Conservation (phyloP, 2,797 vertebrate genomes). For the Australoheros facetus region DNA sequence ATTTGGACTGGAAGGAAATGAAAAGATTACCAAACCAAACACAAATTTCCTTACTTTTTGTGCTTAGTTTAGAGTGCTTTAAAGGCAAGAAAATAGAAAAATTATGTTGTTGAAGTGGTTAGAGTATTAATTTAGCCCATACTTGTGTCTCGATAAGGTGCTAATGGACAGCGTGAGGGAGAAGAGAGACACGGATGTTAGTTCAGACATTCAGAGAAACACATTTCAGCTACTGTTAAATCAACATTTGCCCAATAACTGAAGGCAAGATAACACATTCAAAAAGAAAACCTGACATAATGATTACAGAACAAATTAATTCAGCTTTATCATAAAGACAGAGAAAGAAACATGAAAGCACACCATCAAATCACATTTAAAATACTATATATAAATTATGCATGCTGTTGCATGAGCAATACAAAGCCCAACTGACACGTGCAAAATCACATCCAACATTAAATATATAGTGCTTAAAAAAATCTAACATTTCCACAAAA, state of each 20-base stretch:
- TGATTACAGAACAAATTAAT: not conserved
- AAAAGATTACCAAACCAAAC: too few species aligned
- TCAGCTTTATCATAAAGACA: not conserved
- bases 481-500: slow-evolving; percentile 26
- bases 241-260: slow-evolving; percentile 35
- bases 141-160: slow-evolving; percentile 99
- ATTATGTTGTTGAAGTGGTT: slow-evolving; percentile 90
- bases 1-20: too few species aligned
- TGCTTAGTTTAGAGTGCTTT: slow-evolving; percentile 8
- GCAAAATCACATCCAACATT: slow-evolving; percentile 9
- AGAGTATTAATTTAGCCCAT: slow-evolving; percentile 87
- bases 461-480: not conserved
- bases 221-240: slow-evolving; percentile 73
- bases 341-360: slow-evolving; percentile 20
- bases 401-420: slow-evolving; percentile 16
- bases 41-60: too few species aligned
- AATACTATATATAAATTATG: not conserved
- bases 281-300: not conserved
- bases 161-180: slow-evolving; percentile 94
- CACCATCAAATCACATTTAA: slow-evolving; percentile 11
- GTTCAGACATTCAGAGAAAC: slow-evolving; percentile 83
- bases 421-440: slow-evolving; percentile 6
- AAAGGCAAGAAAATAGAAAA: slow-evolving; percentile 77
- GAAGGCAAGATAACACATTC: slow-evolving; percentile 25
- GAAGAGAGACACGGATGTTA: slow-evolving; percentile 86